These are phyloP conservation scores for Callipepla californica DNA, from an alignment of 2,113 vertebrate genomes.

Conservation along the genomic window DNA sequence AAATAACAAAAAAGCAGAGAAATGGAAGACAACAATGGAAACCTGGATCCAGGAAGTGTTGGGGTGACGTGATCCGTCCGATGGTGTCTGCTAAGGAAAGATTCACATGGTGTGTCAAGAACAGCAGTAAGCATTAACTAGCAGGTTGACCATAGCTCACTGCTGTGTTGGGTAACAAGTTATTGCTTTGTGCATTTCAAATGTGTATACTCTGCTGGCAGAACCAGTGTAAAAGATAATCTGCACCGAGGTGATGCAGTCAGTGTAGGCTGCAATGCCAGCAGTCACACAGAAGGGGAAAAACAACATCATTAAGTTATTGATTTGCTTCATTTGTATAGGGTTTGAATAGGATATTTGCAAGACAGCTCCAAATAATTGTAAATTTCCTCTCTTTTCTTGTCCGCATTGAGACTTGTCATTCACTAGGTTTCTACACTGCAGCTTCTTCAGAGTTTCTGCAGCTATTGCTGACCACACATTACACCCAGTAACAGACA, in stretches of 20 bases:
- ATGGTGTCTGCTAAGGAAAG: background rate
- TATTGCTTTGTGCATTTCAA: background rate
- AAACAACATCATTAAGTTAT: background rate
- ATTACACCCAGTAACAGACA: background rate
- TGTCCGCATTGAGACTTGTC: background rate
- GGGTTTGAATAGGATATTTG: background rate
- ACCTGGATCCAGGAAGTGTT: background rate
- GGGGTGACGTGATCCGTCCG: background rate
- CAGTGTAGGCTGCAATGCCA: background rate
- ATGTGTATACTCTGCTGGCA: background rate
- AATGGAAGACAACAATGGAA: background rate
- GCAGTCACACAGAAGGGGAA: background rate
- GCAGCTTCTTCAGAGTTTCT: background rate
- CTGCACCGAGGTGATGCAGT: background rate
- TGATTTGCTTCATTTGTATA: background rate
- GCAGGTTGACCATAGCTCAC: background rate
- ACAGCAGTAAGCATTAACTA: background rate
- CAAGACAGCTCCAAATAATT: background rate
- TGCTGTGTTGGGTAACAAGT: background rate
- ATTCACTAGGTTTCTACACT: background rate
- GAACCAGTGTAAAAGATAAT: background rate
- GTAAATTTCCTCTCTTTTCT: background rate
- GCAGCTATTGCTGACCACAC: background rate
- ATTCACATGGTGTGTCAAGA: background rate
- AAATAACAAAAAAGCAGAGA: background rate